These are phyloP conservation scores for Mastacembelus armatus DNA, from an alignment of 2,797 vertebrate species.

Conservation along the genomic window DNA sequence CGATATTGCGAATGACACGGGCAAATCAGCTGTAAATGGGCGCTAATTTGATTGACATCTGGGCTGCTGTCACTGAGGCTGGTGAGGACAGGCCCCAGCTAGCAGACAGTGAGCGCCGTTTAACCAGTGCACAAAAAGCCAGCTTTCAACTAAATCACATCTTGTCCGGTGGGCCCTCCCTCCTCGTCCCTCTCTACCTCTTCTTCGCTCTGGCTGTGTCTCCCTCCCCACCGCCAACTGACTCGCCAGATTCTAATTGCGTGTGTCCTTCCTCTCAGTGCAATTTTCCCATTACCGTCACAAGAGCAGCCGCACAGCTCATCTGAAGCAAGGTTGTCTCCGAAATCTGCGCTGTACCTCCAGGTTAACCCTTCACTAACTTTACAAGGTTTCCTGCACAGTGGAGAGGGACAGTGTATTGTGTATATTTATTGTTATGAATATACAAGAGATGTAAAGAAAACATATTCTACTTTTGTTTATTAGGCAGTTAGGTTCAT, in stretches of 20 bases:
- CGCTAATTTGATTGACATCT: constrained; percentile 99
- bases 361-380: constrained; percentile 87
- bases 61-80: constrained; percentile 95
- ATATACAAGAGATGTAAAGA: neutral
- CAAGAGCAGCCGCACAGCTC: constrained; percentile 90
- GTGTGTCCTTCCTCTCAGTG: constrained; percentile 98
- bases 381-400: constrained; percentile 4
- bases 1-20: constrained; percentile 99
- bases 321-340: constrained; percentile 94
- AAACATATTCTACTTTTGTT: neutral
- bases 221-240: constrained; percentile 50
- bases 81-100: constrained; percentile 68
- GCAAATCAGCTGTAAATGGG: constrained; percentile 99
- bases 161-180: constrained; percentile 93
- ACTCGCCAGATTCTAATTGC: constrained; percentile 98
- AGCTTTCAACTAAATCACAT: constrained; percentile 99
- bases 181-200: constrained; percentile 48
- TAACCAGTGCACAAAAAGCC: constrained; percentile 90
- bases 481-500: neutral
- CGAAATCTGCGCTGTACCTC: constrained; percentile 92
- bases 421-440: neutral
- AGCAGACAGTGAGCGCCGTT: constrained; percentile 75
- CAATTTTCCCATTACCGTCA: constrained; percentile 98
- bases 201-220: constrained; percentile 50
- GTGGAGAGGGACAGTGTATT: neutral